Conservation (phyloP, 2,888 invertebrate species). For the Schrankia costaestrigalis region DNA sequence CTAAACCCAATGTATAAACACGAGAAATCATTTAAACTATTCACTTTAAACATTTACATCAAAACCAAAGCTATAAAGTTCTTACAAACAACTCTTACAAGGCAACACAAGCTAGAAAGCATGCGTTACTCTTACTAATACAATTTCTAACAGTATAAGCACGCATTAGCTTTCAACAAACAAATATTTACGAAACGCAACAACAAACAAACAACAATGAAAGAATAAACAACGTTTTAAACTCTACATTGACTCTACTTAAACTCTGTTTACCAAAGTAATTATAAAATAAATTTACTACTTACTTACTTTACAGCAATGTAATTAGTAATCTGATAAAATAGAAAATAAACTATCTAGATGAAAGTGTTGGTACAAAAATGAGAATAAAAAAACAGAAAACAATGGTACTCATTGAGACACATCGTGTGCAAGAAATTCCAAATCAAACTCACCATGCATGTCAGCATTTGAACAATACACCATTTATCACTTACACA, state of each 20-base stretch:
- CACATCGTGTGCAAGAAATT: slow-evolving; percentile 45
- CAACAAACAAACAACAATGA: too few relatives aligned
- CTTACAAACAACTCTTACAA: too few relatives aligned
- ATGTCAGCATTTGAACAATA: slow-evolving; percentile 62
- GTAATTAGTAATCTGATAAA: slow-evolving; percentile 67
- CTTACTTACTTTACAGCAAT: slow-evolving; percentile 53
- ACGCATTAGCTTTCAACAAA: too few relatives aligned
- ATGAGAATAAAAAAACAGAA: slow-evolving; percentile 51
- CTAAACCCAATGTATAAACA: too few relatives aligned
- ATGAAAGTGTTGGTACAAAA: slow-evolving; percentile 59
- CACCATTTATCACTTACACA: slow-evolving; percentile 53
- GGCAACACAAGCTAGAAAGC: too few relatives aligned
- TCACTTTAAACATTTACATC: too few relatives aligned
- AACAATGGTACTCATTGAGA: slow-evolving; percentile 70
- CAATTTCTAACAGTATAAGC: too few relatives aligned
- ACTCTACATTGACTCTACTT: slow-evolving; percentile 31
- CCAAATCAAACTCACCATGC: slow-evolving; percentile 71
- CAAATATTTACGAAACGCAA: too few relatives aligned
- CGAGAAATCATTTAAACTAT: too few relatives aligned
- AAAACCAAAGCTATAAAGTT: too few relatives aligned
- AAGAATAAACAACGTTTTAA: too few relatives aligned
- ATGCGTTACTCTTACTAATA: too few relatives aligned
- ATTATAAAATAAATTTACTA: slow-evolving; percentile 48
- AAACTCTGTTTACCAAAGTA: slow-evolving; percentile 63
- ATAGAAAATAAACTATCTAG: slow-evolving; percentile 53